Evolutionary conservation across 2,888 invertebrate genomes (phyloP).

Genomic region (Camponotus fellah): DNA sequence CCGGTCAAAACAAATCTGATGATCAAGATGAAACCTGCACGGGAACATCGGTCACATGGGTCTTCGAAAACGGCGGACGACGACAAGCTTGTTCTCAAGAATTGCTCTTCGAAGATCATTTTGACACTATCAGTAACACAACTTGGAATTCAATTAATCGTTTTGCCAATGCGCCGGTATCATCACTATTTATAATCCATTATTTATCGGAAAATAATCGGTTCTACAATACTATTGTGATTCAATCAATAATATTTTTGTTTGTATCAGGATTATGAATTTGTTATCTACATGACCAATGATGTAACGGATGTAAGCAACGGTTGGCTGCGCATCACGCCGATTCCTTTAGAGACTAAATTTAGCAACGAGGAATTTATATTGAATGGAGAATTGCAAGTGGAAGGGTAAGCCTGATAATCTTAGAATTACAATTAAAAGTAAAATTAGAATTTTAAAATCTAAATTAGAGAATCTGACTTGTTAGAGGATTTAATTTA

Average conservation of each 20-base stretch:
- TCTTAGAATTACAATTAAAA: background rate
- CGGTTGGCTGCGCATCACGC: conserved; percentile 89
- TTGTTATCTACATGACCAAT: conserved; percentile 89
- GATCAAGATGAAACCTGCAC: conserved; percentile 35
- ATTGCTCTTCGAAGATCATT: conserved; percentile 89
- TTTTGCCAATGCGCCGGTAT: conserved; percentile 89
- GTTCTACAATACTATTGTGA: conserved; percentile 1
- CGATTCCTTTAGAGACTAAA: conserved; percentile 87
- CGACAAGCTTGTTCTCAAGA: conserved; percentile 87
- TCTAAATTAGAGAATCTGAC: background rate
- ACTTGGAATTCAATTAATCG: conserved; percentile 88
- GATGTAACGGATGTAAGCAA: conserved; percentile 87
- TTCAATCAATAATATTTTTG: conserved; percentile 3
- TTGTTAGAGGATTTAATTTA: background rate
- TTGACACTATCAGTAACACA: conserved; percentile 86
- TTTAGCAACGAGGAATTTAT: conserved; percentile 87
- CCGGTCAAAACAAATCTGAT: background rate
- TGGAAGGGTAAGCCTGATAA: conserved; percentile 74
- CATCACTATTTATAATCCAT: background rate
- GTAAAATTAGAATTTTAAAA: background rate
- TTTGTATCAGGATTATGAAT: conserved; percentile 89
- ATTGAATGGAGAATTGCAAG: conserved; percentile 81
- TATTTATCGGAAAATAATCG: background rate
- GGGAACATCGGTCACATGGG: conserved; percentile 69
- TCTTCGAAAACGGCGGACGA: conserved; percentile 54